A percentile compares a stretch with the other conserved stretches of the same genome.
Conservation (phyloP, 1,140 invertebrate genomes). For the Bradysia coprophila region DNA sequence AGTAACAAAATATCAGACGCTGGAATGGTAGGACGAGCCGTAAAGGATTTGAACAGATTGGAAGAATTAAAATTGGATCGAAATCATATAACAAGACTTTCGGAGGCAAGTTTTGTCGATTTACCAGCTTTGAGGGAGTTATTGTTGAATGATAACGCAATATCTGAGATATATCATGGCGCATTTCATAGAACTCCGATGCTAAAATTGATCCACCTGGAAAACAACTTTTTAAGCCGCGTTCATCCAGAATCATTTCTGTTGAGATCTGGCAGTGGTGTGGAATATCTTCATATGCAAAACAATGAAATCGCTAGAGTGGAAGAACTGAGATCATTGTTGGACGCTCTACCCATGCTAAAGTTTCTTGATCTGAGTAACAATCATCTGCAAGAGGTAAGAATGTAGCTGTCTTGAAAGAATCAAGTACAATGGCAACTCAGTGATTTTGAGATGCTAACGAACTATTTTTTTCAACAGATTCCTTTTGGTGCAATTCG, state of each 20-base stretch:
- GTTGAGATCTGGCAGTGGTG: slow-evolving; percentile 41
- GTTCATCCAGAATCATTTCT: slow-evolving; percentile 66
- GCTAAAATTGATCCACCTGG: slow-evolving; percentile 52
- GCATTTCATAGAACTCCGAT: slow-evolving; percentile 59
- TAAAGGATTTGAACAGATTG: slow-evolving; percentile 50
- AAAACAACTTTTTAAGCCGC: slow-evolving; percentile 53
- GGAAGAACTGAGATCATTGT: slow-evolving; percentile 43
- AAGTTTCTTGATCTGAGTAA: slow-evolving; percentile 56
- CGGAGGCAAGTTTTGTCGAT: slow-evolving; percentile 64
- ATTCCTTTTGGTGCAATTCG: slow-evolving; percentile 53
- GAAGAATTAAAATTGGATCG: slow-evolving; percentile 44
- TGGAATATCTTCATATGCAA: slow-evolving; percentile 58
- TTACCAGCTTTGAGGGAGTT: slow-evolving; percentile 47
- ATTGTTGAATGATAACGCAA: slow-evolving; percentile 50
- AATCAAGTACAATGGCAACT: too few relatives aligned
- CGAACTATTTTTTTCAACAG: too few relatives aligned
- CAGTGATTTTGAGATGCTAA: too few relatives aligned
- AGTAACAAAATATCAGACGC: slow-evolving; percentile 57
- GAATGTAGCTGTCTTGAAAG: too few relatives aligned
- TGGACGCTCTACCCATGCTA: slow-evolving; percentile 56
- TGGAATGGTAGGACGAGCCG: slow-evolving; percentile 53
- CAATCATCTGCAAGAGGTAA: slow-evolving; percentile 45
- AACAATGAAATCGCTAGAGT: slow-evolving; percentile 57
- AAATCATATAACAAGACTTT: slow-evolving; percentile 48
- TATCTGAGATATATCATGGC: slow-evolving; percentile 52